These are phyloP conservation scores for Aricia artaxerxes DNA, from an alignment of 2,888 invertebrate genomes.

Conservation along the genomic window DNA sequence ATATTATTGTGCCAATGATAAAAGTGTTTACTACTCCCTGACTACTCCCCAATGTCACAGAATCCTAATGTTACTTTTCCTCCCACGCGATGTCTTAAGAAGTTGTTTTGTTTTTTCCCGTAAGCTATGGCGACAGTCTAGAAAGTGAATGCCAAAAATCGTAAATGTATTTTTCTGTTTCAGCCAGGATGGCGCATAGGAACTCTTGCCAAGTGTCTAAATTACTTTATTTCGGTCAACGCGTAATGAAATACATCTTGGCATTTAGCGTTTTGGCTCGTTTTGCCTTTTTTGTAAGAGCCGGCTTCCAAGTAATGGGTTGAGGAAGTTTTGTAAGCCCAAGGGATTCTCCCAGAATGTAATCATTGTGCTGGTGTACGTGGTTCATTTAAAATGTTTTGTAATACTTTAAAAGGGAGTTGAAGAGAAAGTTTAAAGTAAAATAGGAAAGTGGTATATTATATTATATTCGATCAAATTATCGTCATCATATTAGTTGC, in stretches of 20 bases:
- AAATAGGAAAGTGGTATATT: neutral
- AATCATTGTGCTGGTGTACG: neutral
- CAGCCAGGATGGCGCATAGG: neutral
- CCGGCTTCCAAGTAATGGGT: neutral
- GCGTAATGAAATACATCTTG: constrained; percentile 7
- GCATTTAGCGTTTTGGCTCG: constrained; percentile 11
- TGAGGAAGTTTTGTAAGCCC: neutral
- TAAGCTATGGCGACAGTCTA: neutral
- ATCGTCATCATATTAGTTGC: too few species aligned
- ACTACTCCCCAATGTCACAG: too few species aligned
- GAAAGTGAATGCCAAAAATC: neutral
- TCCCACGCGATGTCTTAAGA: neutral
- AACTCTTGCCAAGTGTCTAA: constrained; percentile 1
- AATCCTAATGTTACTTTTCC: too few species aligned
- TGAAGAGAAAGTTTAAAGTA: neutral
- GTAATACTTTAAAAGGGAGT: neutral
- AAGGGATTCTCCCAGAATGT: neutral
- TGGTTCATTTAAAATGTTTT: neutral
- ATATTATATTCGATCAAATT: too few species aligned
- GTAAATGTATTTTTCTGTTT: neutral
- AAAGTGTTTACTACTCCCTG: too few species aligned
- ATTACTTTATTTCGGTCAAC: constrained; percentile 9
- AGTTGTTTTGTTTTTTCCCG: neutral
- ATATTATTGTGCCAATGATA: too few species aligned
- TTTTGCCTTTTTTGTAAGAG: neutral